These are phyloP conservation scores for Lasioglossum pauxillum DNA, from an alignment of 2,888 invertebrate species.

Conservation along the genomic window DNA sequence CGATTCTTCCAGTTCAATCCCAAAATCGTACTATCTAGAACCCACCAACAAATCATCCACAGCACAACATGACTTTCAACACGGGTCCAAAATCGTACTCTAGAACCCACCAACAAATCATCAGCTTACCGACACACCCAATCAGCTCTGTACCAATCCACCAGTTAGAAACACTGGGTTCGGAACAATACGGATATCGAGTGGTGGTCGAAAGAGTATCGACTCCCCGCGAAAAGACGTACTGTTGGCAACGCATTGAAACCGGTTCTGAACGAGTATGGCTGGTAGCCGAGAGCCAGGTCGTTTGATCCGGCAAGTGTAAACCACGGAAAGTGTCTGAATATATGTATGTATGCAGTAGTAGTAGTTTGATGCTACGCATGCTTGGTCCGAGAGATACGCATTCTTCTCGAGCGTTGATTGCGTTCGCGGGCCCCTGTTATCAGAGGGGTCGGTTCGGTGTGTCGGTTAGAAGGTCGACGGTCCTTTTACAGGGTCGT, in stretches of 20 bases:
- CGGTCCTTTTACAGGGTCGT: constrained; percentile 15
- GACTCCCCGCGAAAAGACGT: constrained; percentile 72
- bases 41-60: neutral
- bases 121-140: neutral
- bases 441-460: neutral
- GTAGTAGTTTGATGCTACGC: constrained; percentile 51
- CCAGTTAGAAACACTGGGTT: neutral
- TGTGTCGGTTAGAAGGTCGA: constrained; percentile 13
- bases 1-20: neutral
- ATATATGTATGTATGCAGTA: constrained; percentile 27
- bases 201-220: constrained; percentile 65
- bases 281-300: constrained; percentile 69
- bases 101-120: neutral
- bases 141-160: neutral
- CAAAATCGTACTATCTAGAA: neutral
- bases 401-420: constrained; percentile 30
- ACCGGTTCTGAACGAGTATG: constrained; percentile 81
- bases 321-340: constrained; percentile 71
- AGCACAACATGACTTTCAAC: no score
- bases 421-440: constrained; percentile 10
- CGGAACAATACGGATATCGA: constrained; percentile 52
- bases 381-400: constrained; percentile 27
- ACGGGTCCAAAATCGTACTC: neutral
- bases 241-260: constrained; percentile 71
- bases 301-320: constrained; percentile 74